Evolutionary conservation across 2,797 vertebrate species (phyloP).

Genomic region (Aulostomus chinensis): DNA sequence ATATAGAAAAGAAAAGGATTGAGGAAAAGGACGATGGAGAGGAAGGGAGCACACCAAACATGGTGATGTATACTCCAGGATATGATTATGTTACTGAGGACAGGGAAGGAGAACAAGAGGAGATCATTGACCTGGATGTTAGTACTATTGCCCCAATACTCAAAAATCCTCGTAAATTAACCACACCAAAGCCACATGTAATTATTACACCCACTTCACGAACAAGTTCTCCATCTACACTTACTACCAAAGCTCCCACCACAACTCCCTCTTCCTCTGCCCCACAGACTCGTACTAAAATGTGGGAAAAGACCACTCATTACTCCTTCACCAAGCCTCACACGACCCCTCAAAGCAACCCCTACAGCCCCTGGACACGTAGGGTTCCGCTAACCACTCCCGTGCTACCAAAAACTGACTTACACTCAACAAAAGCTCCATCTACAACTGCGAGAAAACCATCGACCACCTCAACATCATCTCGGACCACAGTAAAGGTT

Average conservation of each 20-base stretch:
- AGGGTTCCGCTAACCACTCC: conserved; percentile 35
- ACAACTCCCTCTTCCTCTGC: conserved; percentile 41
- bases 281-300: conserved; percentile 50
- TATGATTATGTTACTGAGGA: conserved; percentile 81
- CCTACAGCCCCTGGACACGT: conserved; percentile 28
- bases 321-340: conserved; percentile 9
- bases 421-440: conserved; percentile 33
- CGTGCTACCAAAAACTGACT: conserved; percentile 14
- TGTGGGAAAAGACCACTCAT: conserved; percentile 50
- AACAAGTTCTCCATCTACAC: conserved; percentile 36
- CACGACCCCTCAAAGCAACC: conserved; percentile 25
- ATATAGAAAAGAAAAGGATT: conserved; percentile 9
- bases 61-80: conserved; percentile 70
- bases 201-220: conserved; percentile 30
- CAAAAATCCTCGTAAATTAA: conserved; percentile 36
- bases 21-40: conserved; percentile 42
- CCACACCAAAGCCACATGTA: conserved; percentile 16
- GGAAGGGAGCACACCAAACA: conserved; percentile 67
- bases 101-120: conserved; percentile 48
- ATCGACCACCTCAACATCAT: conserved; percentile 11
- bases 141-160: conserved; percentile 29
- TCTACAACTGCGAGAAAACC: conserved; percentile 36
- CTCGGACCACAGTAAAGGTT: conserved; percentile 47
- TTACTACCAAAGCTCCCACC: conserved; percentile 33
- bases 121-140: conserved; percentile 64